Conservation (phyloP, 1,140 invertebrate species). For the Drosophila teissieri region DNA sequence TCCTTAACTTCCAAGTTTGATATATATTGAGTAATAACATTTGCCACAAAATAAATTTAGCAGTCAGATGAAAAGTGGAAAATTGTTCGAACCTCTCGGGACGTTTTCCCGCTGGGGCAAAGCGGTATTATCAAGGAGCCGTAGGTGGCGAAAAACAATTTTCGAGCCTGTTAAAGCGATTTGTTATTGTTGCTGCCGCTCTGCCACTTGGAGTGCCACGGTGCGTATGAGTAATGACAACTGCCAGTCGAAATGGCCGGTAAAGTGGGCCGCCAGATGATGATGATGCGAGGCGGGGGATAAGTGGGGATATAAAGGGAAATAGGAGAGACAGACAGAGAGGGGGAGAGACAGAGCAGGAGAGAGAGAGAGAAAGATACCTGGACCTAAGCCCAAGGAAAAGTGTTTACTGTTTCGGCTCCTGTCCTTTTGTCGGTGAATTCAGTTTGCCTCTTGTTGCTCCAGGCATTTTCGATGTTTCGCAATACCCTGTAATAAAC, state of each 20-base stretch:
- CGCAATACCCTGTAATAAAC: not conserved
- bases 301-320: not conserved
- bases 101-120: slow-evolving; percentile 1
- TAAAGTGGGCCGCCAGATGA: slow-evolving; percentile 16
- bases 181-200: slow-evolving; percentile 59
- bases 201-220: slow-evolving; percentile 44
- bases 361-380: slow-evolving; percentile 5
- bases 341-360: too few species aligned
- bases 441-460: slow-evolving; percentile 31
- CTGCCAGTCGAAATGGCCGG: slow-evolving; percentile 63
- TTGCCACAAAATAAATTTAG: slow-evolving; percentile 14
- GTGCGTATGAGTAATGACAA: slow-evolving; percentile 78
- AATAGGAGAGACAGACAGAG: not conserved
- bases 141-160: slow-evolving; percentile 52
- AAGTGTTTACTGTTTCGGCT: slow-evolving; percentile 44
- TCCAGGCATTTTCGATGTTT: slow-evolving; percentile 11
- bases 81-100: slow-evolving; percentile 34
- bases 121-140: slow-evolving; percentile 22
- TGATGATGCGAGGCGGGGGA: slow-evolving; percentile 19
- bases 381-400: slow-evolving; percentile 39
- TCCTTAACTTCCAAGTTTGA: too few species aligned
- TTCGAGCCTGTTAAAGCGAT: slow-evolving; percentile 64
- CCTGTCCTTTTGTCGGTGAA: slow-evolving; percentile 28
- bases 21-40: not conserved
- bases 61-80: slow-evolving; percentile 37